Conservation (phyloP, 2,888 invertebrate genomes). For the Emesis russula region DNA sequence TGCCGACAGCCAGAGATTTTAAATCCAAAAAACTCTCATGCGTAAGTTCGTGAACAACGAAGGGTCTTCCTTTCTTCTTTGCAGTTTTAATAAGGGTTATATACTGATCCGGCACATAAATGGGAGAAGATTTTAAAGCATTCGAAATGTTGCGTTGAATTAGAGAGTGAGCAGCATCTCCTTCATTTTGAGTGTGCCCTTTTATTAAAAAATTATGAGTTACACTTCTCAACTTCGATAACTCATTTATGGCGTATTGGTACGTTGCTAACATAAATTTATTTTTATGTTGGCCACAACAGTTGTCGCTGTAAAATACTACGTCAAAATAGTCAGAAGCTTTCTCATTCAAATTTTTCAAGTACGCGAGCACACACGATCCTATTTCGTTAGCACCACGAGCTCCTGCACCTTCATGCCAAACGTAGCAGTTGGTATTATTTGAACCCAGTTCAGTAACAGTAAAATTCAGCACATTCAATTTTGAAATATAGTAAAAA, state of each 20-base stretch:
- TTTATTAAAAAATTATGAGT: constrained; percentile 88
- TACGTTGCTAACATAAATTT: constrained; percentile 59
- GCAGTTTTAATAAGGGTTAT: constrained; percentile 83
- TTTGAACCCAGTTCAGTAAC: constrained; percentile 33
- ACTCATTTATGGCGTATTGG: constrained; percentile 41
- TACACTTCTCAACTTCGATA: constrained; percentile 55
- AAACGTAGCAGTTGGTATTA: constrained; percentile 46
- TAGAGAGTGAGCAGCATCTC: constrained; percentile 81
- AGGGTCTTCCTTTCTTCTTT: constrained; percentile 55
- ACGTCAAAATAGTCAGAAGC: constrained; percentile 38
- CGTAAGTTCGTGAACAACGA: constrained; percentile 51
- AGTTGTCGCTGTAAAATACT: constrained; percentile 55
- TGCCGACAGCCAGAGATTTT: constrained; percentile 48
- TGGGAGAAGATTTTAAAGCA: constrained; percentile 84
- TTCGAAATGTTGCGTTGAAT: constrained; percentile 82
- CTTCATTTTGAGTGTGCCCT: constrained; percentile 88
- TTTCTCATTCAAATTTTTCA: constrained; percentile 48
- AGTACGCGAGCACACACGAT: constrained; percentile 53
- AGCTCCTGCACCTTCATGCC: constrained; percentile 55
- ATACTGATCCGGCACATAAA: constrained; percentile 87
- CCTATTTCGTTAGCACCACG: constrained; percentile 67
- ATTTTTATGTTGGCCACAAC: constrained; percentile 63
- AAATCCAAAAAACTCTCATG: constrained; percentile 63
- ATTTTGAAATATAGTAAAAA: constrained; percentile 52
- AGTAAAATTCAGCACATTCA: constrained; percentile 52